Conservation (phyloP, 2,113 vertebrate species). For the Equus quagga region DNA sequence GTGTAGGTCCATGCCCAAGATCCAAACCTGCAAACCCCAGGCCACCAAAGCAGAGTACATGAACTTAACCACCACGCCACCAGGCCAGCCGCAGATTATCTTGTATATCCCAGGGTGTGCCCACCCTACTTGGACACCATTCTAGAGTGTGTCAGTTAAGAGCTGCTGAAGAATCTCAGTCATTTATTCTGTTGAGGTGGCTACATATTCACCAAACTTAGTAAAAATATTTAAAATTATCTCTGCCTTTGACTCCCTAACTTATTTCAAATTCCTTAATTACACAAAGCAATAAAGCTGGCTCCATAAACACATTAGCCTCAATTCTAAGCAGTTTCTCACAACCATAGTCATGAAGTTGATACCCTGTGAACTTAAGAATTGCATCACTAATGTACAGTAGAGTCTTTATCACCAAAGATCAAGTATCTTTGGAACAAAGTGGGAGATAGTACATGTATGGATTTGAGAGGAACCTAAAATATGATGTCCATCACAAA, state of each 20-base stretch:
- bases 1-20: too few relatives aligned
- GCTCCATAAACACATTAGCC: background rate
- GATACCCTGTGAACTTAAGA: background rate
- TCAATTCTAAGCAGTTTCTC: background rate
- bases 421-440: background rate
- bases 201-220: background rate
- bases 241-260: background rate
- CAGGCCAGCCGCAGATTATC: background rate
- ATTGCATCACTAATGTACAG: background rate
- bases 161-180: background rate
- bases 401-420: background rate
- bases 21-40: too few relatives aligned
- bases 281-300: slow-evolving; percentile 21
- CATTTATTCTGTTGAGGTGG: background rate
- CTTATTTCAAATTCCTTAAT: background rate
- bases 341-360: background rate
- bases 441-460: background rate
- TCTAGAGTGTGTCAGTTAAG: background rate
- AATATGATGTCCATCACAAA: background rate
- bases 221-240: background rate
- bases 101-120: background rate
- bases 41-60: too few relatives aligned
- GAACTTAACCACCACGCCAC: too few relatives aligned
- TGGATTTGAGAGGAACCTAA: background rate
- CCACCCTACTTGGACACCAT: background rate